Evolutionary conservation across 1,140 invertebrate species (phyloP), one percentile per base, ranked within the genome.

Genomic region (Mycetomoellerius zeteki): DNA sequence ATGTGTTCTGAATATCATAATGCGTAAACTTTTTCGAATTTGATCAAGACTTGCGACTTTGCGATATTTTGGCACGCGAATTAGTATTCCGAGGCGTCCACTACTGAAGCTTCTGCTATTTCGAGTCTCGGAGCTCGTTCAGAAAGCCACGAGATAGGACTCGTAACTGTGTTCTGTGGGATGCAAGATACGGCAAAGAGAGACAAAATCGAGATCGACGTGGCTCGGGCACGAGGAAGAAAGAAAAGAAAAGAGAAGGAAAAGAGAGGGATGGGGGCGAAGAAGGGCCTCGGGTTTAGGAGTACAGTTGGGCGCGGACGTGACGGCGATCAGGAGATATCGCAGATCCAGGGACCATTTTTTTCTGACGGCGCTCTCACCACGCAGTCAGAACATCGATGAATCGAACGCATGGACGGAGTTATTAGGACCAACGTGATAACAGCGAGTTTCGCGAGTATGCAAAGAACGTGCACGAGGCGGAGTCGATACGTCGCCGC

Each of bases 151-250:
- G 76, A 86, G 76, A 86, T 86, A 78, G 76, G 62, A 71, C 37
- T 69, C 75, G 76, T 84, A 86, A 80, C 77, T 60, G 64, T 69
- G 85, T 69, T 86, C 77, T 77, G 60, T 60, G 60, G 64, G 52
- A 86, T 60, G 85, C 76, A 50, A 86, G 84, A 85, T 78, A 78
- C 76, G 24, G 37, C 69, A 14, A 47, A 24, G 67, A 73, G 65
- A 71, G 85, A 86, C 58, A 60, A 84, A 80, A 86, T 86, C 78
- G 85, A 84, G 85, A 86, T 86, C 85, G 85, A 86, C 77, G 85
- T 82, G 85, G 76, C 27, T 5, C 19, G 24, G 14, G 27, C 19
- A 52, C 30, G 43, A 16, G 67, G 24, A 47, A 54, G 54, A 86
- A 21, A 67, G 62, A 71, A 56, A 58, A 71, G 43, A 30, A 54